Conservation (phyloP, 2,113 vertebrate species). For the Xiphophorus maculatus region DNA sequence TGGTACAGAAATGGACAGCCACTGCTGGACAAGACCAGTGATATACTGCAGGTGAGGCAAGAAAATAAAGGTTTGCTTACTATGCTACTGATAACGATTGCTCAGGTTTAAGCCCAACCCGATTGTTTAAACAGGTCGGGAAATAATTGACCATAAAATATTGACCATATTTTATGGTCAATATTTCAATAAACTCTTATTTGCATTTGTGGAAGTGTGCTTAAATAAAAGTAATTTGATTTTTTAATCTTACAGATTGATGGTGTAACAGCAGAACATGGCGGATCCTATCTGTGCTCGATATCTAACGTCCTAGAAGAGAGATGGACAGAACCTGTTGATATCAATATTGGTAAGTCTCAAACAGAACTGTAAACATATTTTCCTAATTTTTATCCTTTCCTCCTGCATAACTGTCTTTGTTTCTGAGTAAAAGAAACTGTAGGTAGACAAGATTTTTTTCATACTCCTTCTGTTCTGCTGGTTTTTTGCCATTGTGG, state of each 20-base stretch:
- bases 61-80: not conserved
- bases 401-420: not conserved
- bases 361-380: not conserved
- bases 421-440: slow-evolving; percentile 6
- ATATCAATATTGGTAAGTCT: slow-evolving; percentile 81
- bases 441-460: not conserved
- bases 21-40: slow-evolving; percentile 71
- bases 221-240: slow-evolving; percentile 16
- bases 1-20: slow-evolving; percentile 85
- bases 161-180: not conserved
- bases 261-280: slow-evolving; percentile 47
- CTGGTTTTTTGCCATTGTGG: slow-evolving; percentile 64
- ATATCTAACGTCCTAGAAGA: slow-evolving; percentile 81
- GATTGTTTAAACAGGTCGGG: too few species aligned
- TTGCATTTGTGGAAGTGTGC: not conserved
- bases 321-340: slow-evolving; percentile 81
- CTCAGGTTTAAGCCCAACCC: too few species aligned
- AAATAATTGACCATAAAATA: too few species aligned
- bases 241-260: slow-evolving; percentile 66
- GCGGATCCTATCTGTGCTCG: slow-evolving; percentile 84
- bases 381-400: slow-evolving; percentile 12
- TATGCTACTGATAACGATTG: not conserved
- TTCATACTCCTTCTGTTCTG: slow-evolving; percentile 34
- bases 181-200: slow-evolving; percentile 25
- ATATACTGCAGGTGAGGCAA: slow-evolving; percentile 77